Base-by-base conservation (phyloP, 1,140 invertebrate genomes). In the Drosophila carrolli region DNA sequence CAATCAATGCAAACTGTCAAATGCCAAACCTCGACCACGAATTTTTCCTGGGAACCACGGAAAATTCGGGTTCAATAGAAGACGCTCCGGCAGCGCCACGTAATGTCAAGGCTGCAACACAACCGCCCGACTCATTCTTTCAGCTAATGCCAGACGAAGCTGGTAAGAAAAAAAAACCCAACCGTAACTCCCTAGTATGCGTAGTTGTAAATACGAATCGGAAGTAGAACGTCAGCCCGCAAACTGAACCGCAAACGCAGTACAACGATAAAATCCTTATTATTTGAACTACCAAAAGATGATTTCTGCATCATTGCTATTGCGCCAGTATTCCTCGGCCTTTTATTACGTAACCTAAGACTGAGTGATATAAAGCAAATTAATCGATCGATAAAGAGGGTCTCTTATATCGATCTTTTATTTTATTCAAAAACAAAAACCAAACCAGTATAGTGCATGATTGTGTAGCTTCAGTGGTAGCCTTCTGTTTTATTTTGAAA, bases 101-200 rank as follows among this genome's bases (percentile, higher is more conserved):
- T 90, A 92, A 92, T 91, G 91, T 92, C 89, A 92, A 92, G 89
- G 88, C 94, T 66, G 93, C 94, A 83, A 93, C 94, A 62, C 89
- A 92, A 80, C 88, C 92, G 71, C 90, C 92, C 70, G 90, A 93
- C 88, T 93, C 94, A 92, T 94, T 94, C 82, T 94, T 95, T 93
- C 93, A 93, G 90, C 94, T 93, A 72, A 94, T 94, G 91, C 94
- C 94, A 81, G 94, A 94, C 80, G 94, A 94, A 93, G 93, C 94
- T 90, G 95, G 95, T 95, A 95, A 94, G 92, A 81, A 57, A 76
- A 13, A 13, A 32, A 65, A 56, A 10, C 35, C 43, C 19, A 29
- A 41, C 57, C 55, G 62, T 16, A 50, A 78, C 58, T 23, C 61
- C 46, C 65, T 37, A 67, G 47, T 58, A 75, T 60, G 51, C 37